Evolutionary conservation across 2,888 invertebrate species (phyloP).

Genomic region (Philaethria dido): DNA sequence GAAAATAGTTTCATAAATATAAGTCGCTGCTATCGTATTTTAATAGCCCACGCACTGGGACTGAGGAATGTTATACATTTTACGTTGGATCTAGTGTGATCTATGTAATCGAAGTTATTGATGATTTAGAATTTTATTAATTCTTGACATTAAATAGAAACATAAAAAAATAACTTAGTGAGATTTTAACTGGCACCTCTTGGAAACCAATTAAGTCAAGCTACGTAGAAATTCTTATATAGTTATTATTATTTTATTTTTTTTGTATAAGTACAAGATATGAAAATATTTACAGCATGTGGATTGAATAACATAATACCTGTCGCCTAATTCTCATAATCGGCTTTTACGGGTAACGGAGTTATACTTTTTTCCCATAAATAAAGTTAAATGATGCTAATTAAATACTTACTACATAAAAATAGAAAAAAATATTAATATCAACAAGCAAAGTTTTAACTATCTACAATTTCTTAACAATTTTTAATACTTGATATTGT

Average conservation of each 20-base stretch:
- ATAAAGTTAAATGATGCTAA: conserved; percentile 1
- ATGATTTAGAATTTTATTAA: neutral
- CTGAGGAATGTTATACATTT: neutral
- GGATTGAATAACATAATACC: conserved; percentile 28
- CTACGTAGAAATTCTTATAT: no score
- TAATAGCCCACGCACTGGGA: neutral
- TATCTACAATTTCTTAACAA: no score
- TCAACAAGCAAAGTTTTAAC: neutral
- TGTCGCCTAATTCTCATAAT: conserved; percentile 38
- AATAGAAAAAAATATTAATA: neutral
- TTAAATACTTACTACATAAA: neutral
- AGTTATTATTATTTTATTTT: no score
- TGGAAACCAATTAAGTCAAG: no score
- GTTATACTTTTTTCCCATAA: conserved; percentile 25
- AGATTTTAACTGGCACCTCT: no score
- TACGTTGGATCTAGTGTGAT: neutral
- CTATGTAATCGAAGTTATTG: neutral
- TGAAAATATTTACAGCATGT: conserved; percentile 7
- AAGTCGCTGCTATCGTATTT: conserved; percentile 4
- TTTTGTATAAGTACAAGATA: neutral
- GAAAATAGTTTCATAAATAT: neutral
- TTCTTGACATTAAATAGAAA: neutral
- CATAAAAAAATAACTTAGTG: no score
- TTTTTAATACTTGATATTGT: no score
- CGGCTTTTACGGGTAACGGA: conserved; percentile 42